phyloP scores from a whole-genome alignment of 64 coral and sea anemone genomes.

The Stylophora pistillata region DNA sequence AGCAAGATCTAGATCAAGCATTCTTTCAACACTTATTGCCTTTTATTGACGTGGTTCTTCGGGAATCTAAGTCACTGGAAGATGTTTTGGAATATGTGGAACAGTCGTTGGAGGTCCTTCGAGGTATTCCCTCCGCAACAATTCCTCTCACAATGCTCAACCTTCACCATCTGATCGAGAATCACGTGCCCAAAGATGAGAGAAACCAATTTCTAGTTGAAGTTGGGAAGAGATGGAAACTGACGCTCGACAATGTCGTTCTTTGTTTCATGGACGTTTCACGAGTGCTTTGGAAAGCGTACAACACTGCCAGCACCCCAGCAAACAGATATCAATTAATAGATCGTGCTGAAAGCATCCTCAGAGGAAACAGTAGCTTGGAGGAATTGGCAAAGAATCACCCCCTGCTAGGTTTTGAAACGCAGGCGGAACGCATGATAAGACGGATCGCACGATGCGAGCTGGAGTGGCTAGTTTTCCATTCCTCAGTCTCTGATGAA shows the following conservation, averaged over 20 bases:
- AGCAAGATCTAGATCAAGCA: not conserved
- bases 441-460: conserved; percentile 1
- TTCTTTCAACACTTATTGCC: not conserved
- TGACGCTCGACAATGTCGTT: not conserved
- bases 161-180: not conserved
- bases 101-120: not conserved
- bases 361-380: not conserved
- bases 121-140: not conserved
- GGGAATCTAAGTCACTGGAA: not conserved
- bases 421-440: not conserved
- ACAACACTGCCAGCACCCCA: not conserved
- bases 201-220: not conserved
- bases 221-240: not conserved
- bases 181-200: not conserved
- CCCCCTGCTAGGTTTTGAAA: not conserved
- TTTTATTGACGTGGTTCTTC: not conserved
- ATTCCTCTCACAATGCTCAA: not conserved
- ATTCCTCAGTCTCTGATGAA: not conserved
- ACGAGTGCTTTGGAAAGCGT: conserved; percentile 10
- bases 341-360: not conserved
- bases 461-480: conserved; percentile 5
- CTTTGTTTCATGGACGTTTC: not conserved
- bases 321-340: not conserved
- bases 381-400: too few species aligned
- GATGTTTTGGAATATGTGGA: not conserved